Evolutionary conservation across 2,113 vertebrate genomes (phyloP).

Genomic region (Lophochroa leadbeateri): DNA sequence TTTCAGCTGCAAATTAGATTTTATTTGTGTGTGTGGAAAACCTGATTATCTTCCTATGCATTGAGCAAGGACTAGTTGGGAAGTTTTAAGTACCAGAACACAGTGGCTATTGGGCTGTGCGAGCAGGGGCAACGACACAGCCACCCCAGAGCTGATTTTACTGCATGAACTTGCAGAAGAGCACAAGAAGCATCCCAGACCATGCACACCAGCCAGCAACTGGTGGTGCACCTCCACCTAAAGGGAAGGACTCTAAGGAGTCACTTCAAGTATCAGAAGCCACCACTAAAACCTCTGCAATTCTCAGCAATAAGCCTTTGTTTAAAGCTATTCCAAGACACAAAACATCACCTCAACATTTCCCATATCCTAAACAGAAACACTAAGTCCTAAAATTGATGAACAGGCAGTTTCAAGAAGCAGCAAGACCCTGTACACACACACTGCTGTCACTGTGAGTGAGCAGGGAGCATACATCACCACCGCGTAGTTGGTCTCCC

Average conservation of each 20-base stretch:
- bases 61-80: neutral
- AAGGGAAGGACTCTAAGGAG: neutral
- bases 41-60: neutral
- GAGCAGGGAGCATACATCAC: neutral
- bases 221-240: neutral
- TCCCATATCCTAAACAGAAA: neutral
- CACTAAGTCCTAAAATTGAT: neutral
- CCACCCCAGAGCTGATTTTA: fast-evolving
- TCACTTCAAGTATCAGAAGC: neutral
- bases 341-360: neutral
- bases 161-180: neutral
- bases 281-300: neutral
- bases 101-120: neutral
- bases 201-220: neutral
- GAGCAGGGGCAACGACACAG: neutral
- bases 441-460: neutral
- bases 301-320: neutral
- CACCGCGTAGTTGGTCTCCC: neutral
- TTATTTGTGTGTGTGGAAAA: neutral
- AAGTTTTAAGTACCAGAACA: neutral
- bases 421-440: neutral
- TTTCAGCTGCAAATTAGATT: neutral
- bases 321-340: neutral
- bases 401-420: neutral
- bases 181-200: neutral